phyloP scores from a whole-genome alignment of 2,888 invertebrate species.

The Oligia fasciuncula region DNA sequence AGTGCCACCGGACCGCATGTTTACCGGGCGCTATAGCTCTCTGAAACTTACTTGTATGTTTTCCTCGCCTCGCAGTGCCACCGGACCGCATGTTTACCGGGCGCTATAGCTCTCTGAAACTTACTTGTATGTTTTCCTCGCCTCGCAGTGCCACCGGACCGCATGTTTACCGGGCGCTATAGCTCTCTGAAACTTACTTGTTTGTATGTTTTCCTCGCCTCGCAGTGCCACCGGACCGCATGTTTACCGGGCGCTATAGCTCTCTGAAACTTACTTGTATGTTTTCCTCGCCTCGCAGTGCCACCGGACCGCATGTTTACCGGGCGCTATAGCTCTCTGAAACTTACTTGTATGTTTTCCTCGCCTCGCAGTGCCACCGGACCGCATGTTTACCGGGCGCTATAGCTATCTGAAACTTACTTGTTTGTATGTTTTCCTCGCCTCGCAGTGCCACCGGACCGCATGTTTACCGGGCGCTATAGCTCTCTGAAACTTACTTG shows the following conservation, averaged over 20 bases:
- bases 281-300: constrained; percentile 53
- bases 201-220: constrained; percentile 57
- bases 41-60: constrained; percentile 67
- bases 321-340: too few species aligned
- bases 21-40: too few species aligned
- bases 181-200: too few species aligned
- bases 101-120: too few species aligned
- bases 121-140: constrained; percentile 65
- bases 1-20: constrained; percentile 48
- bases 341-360: constrained; percentile 66
- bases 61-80: constrained; percentile 49
- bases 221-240: constrained; percentile 50
- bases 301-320: constrained; percentile 45
- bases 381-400: constrained; percentile 36
- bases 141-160: constrained; percentile 49
- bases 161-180: too few species aligned
- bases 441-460: constrained; percentile 49
- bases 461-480: too few species aligned
- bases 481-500: too few species aligned
- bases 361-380: constrained; percentile 50
- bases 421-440: constrained; percentile 60
- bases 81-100: constrained; percentile 47
- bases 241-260: too few species aligned
- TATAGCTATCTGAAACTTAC: too few species aligned
- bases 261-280: constrained; percentile 68